Evolutionary conservation across 2,888 invertebrate genomes (phyloP).

Genomic region (Hipparchia sbordonii): DNA sequence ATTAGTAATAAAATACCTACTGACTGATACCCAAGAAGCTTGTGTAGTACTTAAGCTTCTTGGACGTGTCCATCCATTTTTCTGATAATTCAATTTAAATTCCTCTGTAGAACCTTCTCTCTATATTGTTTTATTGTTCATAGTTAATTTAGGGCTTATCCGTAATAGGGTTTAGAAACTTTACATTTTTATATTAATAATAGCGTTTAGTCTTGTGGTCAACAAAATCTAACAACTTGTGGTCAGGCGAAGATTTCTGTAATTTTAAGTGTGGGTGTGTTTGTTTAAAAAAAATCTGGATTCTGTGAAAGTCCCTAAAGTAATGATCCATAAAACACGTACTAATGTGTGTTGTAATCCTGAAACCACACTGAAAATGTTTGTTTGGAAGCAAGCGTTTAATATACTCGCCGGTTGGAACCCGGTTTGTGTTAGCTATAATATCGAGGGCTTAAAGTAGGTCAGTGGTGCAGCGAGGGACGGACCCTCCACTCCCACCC

Average conservation of each 20-base stretch:
- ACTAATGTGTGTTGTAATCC: not conserved
- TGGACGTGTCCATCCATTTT: no score
- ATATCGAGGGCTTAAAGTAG: conserved; percentile 61
- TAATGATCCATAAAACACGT: not conserved
- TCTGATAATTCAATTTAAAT: no score
- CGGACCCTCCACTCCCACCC: conserved; percentile 49
- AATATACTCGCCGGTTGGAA: conserved; percentile 28
- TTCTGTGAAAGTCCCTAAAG: not conserved
- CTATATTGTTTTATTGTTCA: no score
- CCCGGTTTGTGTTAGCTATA: conserved; percentile 36
- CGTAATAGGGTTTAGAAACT: not conserved
- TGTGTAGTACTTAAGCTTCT: no score
- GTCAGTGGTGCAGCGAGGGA: conserved; percentile 75
- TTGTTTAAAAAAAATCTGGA: not conserved
- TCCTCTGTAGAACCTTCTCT: no score
- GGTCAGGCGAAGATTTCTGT: not conserved
- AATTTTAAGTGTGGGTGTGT: not conserved
- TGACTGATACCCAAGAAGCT: no score
- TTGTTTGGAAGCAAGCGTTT: not conserved
- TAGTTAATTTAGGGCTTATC: no score
- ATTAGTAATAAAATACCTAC: no score
- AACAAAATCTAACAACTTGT: no score
- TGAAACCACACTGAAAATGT: not conserved
- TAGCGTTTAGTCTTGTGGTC: not conserved
- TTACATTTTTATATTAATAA: not conserved